phyloP scores from a whole-genome alignment of 2,113 vertebrate genomes.

The Pomatostomus ruficeps region DNA sequence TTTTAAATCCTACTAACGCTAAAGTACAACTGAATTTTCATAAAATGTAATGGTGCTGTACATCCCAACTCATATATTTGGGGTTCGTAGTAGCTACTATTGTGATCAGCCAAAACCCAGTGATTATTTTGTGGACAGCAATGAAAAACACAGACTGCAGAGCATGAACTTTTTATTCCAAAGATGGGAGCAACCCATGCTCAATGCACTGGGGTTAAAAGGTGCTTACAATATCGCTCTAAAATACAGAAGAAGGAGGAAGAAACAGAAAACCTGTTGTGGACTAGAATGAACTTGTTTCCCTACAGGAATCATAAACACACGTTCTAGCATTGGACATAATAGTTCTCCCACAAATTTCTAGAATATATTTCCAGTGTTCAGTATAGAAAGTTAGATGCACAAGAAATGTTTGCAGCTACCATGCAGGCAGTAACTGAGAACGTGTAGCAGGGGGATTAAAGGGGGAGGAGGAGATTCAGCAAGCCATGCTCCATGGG shows the following conservation, averaged over 20 bases:
- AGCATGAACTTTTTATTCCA: constrained; percentile 25
- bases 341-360: constrained; percentile 14
- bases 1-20: neutral
- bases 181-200: neutral
- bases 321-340: constrained; percentile 24
- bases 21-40: neutral
- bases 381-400: constrained; percentile 28
- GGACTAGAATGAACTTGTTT: constrained; percentile 18
- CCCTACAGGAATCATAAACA: constrained; percentile 27
- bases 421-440: constrained; percentile 24
- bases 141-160: neutral
- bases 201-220: neutral
- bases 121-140: neutral
- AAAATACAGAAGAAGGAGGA: neutral
- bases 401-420: neutral
- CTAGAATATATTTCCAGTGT: constrained; percentile 1
- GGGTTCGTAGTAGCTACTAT: neutral
- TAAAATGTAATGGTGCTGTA: neutral
- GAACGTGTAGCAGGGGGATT: neutral
- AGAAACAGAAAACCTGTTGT: neutral
- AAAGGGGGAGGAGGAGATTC: neutral
- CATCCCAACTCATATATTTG: neutral
- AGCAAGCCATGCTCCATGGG: neutral
- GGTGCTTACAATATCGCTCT: neutral
- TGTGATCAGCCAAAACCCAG: neutral